These are phyloP conservation scores for Tanypteryx hageni DNA, from an alignment of 2,888 invertebrate species.

Conservation along the genomic window DNA sequence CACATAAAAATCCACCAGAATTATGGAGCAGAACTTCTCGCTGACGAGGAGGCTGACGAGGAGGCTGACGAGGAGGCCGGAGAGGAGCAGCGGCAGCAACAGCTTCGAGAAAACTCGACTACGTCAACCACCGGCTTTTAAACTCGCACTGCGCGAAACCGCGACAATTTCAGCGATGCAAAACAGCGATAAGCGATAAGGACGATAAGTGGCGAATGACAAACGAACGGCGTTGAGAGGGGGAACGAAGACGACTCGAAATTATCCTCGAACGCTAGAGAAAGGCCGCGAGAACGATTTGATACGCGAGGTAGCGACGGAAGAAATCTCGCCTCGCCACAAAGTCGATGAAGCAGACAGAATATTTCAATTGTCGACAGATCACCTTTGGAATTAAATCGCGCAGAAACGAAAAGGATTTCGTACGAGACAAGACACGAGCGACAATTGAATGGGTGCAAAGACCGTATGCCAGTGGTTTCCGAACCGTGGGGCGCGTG, in stretches of 20 bases:
- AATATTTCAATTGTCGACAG: not conserved
- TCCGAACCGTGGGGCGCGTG: no score
- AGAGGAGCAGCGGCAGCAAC: not conserved
- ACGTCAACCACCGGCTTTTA: not conserved
- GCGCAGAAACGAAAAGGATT: no score
- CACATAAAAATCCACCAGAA: not conserved
- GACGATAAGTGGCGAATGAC: constrained; percentile 8
- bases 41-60: not conserved
- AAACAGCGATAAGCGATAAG: constrained; percentile 63
- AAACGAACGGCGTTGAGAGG: not conserved
- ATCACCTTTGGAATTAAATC: no score
- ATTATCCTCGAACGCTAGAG: not conserved
- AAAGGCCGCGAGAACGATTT: not conserved
- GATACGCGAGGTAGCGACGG: not conserved
- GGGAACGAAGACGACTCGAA: no score
- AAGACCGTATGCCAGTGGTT: no score
- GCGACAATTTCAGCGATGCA: constrained; percentile 48
- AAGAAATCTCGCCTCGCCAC: not conserved
- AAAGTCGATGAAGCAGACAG: not conserved
- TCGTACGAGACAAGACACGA: no score
- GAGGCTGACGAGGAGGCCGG: not conserved
- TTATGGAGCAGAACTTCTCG: not conserved
- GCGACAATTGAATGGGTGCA: no score
- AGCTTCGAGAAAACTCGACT: not conserved
- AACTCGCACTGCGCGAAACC: not conserved